Evolutionary conservation across 2,113 vertebrate genomes (phyloP).

Genomic region (Semicossyphus pulcher): DNA sequence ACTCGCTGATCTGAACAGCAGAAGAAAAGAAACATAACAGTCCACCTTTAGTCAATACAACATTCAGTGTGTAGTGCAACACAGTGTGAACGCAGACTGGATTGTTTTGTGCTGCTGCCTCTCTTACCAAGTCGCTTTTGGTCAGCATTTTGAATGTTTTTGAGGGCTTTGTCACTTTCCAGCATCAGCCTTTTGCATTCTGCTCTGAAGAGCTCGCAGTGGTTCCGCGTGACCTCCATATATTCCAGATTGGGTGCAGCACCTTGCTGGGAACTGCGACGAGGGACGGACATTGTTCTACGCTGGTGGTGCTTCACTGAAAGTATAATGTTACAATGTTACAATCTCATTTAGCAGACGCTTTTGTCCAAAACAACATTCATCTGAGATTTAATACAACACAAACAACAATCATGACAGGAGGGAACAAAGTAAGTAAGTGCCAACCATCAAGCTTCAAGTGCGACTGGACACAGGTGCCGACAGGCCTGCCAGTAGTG

Average conservation of each 20-base stretch:
- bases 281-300: constrained; percentile 83
- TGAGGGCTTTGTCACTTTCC: constrained; percentile 86
- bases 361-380: no score
- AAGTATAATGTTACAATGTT: neutral
- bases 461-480: no score
- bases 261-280: constrained; percentile 72
- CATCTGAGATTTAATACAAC: no score
- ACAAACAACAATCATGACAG: no score
- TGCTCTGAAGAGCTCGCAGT: constrained; percentile 82
- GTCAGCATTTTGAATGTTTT: constrained; percentile 85
- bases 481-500: no score
- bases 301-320: constrained; percentile 1
- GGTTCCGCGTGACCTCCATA: constrained; percentile 81
- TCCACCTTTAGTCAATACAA: no score
- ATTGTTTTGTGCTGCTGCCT: accelerated
- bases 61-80: no score
- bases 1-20: constrained; percentile 86
- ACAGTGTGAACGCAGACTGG: no score
- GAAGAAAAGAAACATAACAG: neutral
- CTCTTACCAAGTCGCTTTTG: constrained; percentile 89
- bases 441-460: no score
- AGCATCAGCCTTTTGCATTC: constrained; percentile 87
- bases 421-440: no score
- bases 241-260: constrained; percentile 65
- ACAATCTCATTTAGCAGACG: no score